Evolutionary conservation across 2,113 vertebrate genomes (phyloP).

Genomic region (Ammodytes marinus): DNA sequence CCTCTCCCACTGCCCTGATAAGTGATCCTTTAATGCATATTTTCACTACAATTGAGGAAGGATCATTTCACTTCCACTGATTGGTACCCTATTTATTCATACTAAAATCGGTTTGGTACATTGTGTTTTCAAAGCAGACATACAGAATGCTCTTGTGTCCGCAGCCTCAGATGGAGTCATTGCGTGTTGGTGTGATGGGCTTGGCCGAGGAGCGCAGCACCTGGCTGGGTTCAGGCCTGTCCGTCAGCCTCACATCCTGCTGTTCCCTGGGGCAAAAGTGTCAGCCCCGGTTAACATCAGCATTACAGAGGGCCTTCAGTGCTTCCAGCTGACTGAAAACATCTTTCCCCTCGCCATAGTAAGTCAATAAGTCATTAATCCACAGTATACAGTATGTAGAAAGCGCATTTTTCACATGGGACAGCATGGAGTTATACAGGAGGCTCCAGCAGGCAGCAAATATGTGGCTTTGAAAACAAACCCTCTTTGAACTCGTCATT

Average conservation of each 20-base stretch:
- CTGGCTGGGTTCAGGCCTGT: conserved; percentile 19
- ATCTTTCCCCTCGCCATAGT: not conserved
- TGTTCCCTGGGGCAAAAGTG: conserved; percentile 48
- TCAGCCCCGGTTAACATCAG: conserved; percentile 58
- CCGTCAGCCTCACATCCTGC: conserved; percentile 30
- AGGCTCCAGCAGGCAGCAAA: not conserved
- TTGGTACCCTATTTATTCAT: not conserved
- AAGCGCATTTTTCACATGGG: not conserved
- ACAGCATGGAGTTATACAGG: not conserved
- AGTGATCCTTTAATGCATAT: too few species aligned
- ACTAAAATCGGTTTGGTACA: not conserved
- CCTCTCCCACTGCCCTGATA: too few species aligned
- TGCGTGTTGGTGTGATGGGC: not conserved
- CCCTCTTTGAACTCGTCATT: not conserved
- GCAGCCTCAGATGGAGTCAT: not conserved
- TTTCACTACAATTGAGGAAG: not conserved
- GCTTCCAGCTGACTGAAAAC: conserved; percentile 6
- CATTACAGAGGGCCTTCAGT: conserved; percentile 16
- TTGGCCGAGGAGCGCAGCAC: not conserved
- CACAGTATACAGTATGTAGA: not conserved
- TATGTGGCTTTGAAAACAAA: not conserved
- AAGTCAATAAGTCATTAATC: not conserved
- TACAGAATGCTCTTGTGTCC: not conserved
- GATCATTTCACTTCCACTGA: not conserved
- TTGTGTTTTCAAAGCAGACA: not conserved